phyloP scores from a whole-genome alignment of 2,797 vertebrate species.

The Botia kubotai region DNA sequence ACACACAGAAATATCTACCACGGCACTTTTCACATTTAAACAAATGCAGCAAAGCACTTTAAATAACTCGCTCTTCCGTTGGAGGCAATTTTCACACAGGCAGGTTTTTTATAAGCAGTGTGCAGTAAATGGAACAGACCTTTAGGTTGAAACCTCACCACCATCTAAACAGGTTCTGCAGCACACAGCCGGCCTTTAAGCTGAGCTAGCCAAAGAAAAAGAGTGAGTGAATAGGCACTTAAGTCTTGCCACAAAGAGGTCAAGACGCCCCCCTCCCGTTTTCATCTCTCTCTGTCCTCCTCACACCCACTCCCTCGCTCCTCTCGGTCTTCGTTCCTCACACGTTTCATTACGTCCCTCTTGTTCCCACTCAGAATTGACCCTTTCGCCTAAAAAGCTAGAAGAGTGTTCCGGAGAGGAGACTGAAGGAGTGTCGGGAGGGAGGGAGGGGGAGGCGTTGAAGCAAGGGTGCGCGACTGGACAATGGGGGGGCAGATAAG shows the following conservation, averaged over 20 bases:
- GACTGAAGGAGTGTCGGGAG: constrained; percentile 47
- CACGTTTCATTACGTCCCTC: constrained; percentile 53
- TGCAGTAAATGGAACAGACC: constrained; percentile 19
- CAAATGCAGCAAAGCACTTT: background rate
- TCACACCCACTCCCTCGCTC: constrained; percentile 40
- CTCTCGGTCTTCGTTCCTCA: constrained; percentile 48
- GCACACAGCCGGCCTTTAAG: constrained; percentile 32
- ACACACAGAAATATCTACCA: background rate
- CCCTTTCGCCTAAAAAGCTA: constrained; percentile 58
- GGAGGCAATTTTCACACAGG: constrained; percentile 1
- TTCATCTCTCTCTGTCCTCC: constrained; percentile 42
- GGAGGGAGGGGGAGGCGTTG: constrained; percentile 37
- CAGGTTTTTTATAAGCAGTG: background rate
- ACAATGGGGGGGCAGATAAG: constrained; percentile 61
- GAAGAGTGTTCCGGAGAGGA: constrained; percentile 62
- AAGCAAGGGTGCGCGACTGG: constrained; percentile 54
- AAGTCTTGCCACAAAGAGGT: constrained; percentile 56
- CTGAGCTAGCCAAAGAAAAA: constrained; percentile 52
- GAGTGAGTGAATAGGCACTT: constrained; percentile 56
- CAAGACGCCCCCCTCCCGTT: constrained; percentile 52
- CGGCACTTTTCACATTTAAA: background rate
- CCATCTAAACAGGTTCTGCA: constrained; percentile 32
- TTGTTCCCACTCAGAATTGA: constrained; percentile 51
- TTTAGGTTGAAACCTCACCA: constrained; percentile 46
- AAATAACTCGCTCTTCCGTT: background rate